A percentile compares a stretch with the other conserved stretches of the same genome.
These are phyloP conservation scores for Mastomys natalensis DNA, from an alignment of 2,113 vertebrate genomes.

Conservation along the genomic window DNA sequence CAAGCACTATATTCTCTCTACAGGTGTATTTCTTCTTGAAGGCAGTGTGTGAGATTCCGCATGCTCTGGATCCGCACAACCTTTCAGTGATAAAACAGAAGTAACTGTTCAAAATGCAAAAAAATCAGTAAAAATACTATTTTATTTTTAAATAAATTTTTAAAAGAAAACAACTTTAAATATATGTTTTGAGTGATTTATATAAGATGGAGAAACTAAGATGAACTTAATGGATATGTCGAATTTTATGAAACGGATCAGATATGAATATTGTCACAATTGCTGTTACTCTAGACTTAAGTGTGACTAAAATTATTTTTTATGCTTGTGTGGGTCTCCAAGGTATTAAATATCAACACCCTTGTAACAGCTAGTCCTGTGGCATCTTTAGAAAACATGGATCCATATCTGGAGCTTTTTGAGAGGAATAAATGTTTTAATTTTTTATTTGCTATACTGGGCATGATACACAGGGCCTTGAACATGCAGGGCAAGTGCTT, in stretches of 20 bases:
- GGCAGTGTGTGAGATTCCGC: background rate
- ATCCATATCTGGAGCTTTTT: conserved; percentile 29
- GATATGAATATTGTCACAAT: conserved; percentile 67
- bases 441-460: background rate
- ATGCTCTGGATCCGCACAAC: background rate
- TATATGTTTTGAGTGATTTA: conserved; percentile 18
- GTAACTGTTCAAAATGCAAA: background rate
- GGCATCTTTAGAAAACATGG: conserved; percentile 47
- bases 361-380: conserved; percentile 25
- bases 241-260: conserved; percentile 64
- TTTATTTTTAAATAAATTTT: conserved; percentile 26
- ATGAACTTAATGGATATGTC: conserved; percentile 2
- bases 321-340: conserved; percentile 32
- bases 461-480: background rate
- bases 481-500: background rate
- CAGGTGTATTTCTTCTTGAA: conserved; percentile 62
- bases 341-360: background rate
- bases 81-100: background rate
- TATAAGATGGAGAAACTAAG: conserved; percentile 27
- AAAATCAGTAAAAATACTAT: background rate
- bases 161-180: conserved; percentile 10
- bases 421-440: background rate
- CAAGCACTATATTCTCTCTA: background rate
- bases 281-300: conserved; percentile 7
- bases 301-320: conserved; percentile 61